Base-by-base conservation (phyloP, 2,113 vertebrate genomes). In the Xyliphius kryptos region DNA sequence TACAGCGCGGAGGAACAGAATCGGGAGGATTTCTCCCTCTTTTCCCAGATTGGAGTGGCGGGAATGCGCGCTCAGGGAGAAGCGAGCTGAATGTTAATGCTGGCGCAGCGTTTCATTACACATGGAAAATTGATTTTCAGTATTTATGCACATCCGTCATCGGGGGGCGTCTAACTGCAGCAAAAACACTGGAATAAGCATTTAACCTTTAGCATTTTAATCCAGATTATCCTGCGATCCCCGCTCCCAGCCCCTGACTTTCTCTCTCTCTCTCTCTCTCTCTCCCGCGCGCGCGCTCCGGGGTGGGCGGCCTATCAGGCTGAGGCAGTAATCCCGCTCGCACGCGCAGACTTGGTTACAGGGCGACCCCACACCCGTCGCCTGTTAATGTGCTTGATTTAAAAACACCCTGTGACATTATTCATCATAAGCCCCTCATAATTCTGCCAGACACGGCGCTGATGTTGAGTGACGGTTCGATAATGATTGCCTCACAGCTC, bases 141-240 rank as follows among this genome's bases (percentile, higher is more conserved):
- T 14, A 6, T 50, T 61, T 61, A 5, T n/a, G 15, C 14, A 16
- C 63, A 16, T 67, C 65, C 52, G 56, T 59, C 38, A 43, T 4
- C 14, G 6, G 16, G 5, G 9, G 9, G 10, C 48, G 43, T 41
- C 56, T 36, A 54, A 56, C 36, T 40, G 36, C 63, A 15, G 32
- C 22, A 41, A 41, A 61, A 26, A 50, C 41, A 11, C 17, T 41
- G 6, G 57, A 68, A 61, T 63, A 32, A 58, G 41, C 62, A 53
- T 67, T 71, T 69, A 71, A 68, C 73, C 43, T 19, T 62, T 65
- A 47, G 54, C 69, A 66, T 20, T 66, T 71, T 66, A 68, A 68
- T 74, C 65, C 65, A 68, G 61, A 74, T 74, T 53, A 71, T 51
- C 55, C 46, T 40, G 26, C 40, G 47, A 56, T 60, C 48, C 9